A percentile compares a stretch with the other conserved stretches of the same genome.
phyloP scores from a whole-genome alignment of 2,797 vertebrate genomes.

The Xenopus petersii region DNA sequence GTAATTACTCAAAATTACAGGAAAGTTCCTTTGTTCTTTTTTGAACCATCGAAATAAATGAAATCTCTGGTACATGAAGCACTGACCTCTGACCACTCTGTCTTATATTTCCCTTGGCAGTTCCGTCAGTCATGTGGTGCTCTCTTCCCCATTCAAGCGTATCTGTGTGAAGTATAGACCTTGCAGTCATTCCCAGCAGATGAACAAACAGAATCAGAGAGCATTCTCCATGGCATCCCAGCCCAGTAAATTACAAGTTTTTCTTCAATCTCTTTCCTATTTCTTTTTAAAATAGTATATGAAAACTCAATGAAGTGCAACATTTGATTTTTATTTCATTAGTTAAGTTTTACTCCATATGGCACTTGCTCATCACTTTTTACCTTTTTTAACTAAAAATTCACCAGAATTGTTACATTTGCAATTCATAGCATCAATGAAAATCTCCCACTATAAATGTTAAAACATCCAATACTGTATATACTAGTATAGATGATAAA shows the following conservation, averaged over 20 bases:
- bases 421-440: too few species aligned
- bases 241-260: not conserved
- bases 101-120: slow-evolving; percentile 20
- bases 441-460: too few species aligned
- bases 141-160: slow-evolving; percentile 39
- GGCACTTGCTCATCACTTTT: not conserved
- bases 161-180: slow-evolving; percentile 26
- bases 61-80: slow-evolving; percentile 10
- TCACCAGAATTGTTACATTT: too few species aligned
- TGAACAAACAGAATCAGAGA: slow-evolving; percentile 12
- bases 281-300: not conserved
- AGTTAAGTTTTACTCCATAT: not conserved
- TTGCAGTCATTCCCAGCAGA: slow-evolving; percentile 33
- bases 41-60: not conserved
- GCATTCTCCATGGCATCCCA: not conserved
- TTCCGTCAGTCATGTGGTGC: slow-evolving; percentile 29
- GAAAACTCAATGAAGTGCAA: not conserved
- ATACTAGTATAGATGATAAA: too few species aligned
- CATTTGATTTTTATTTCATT: accelerated
- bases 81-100: slow-evolving; percentile 3
- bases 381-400: too few species aligned
- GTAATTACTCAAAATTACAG: slow-evolving; percentile 31
- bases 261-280: not conserved
- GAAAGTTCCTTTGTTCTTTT: slow-evolving; percentile 48
- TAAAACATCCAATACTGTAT: too few species aligned